phyloP scores from a whole-genome alignment of 2,113 vertebrate species.

The Nothocercus nigrocapillus region DNA sequence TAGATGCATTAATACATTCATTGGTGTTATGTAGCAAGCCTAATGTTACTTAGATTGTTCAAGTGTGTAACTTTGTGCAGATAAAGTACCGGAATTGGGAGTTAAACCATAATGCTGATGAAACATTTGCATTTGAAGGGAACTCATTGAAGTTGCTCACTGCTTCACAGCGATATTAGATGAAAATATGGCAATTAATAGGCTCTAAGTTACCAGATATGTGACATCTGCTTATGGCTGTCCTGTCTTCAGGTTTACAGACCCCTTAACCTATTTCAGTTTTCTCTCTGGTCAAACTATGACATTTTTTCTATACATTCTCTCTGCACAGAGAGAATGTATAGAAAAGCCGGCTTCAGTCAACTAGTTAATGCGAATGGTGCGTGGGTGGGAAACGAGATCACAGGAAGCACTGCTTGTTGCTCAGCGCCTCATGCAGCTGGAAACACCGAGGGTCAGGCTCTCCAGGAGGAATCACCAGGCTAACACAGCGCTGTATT shows the following conservation, averaged over 20 bases:
- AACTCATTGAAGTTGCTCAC: neutral
- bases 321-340: neutral
- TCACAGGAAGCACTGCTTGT: neutral
- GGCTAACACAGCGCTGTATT: conserved; percentile 42
- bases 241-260: neutral
- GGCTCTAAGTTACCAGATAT: neutral
- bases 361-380: neutral
- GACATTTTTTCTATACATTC: neutral
- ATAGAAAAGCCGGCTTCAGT: neutral
- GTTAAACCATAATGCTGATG: neutral
- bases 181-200: neutral
- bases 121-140: neutral
- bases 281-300: neutral
- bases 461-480: conserved; percentile 32
- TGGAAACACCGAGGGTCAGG: neutral
- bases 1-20: neutral
- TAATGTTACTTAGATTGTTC: neutral
- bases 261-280: neutral
- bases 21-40: neutral
- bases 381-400: neutral
- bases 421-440: neutral
- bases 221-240: neutral
- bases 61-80: neutral
- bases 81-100: neutral
- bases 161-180: neutral